phyloP scores from a whole-genome alignment of 2,113 vertebrate genomes.

The Microtus oregoni region DNA sequence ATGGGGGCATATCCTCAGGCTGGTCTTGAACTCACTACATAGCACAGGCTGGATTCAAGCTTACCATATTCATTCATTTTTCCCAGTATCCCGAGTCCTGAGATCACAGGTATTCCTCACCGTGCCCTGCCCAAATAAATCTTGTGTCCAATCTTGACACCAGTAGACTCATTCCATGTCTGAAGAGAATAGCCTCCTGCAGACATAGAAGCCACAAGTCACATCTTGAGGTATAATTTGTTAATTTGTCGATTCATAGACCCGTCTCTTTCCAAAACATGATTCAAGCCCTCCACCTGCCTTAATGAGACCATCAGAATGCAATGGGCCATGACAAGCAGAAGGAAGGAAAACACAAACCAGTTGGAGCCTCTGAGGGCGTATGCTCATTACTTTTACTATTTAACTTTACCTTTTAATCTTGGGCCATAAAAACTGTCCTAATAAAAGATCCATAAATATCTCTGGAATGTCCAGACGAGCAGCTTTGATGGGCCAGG shows the following conservation, averaged over 20 bases:
- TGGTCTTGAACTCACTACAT: not conserved
- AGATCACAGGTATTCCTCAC: not conserved
- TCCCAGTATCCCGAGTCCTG: not conserved
- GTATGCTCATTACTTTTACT: conserved; percentile 78
- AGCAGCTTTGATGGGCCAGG: not conserved
- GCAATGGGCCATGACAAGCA: conserved; percentile 52
- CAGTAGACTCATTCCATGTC: not conserved
- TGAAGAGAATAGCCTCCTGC: not conserved
- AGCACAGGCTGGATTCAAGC: not conserved
- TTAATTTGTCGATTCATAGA: not conserved
- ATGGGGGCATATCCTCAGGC: not conserved
- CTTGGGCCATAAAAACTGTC: conserved; percentile 76
- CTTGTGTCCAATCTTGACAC: not conserved
- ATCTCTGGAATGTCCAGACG: conserved; percentile 68
- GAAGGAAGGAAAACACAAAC: conserved; percentile 70
- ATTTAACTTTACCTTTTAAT: conserved; percentile 83
- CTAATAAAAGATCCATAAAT: conserved; percentile 82
- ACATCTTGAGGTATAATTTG: not conserved
- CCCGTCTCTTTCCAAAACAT: conserved; percentile 22
- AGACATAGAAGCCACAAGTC: not conserved
- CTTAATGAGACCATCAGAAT: conserved; percentile 65
- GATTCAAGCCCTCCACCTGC: not conserved
- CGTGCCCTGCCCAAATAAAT: not conserved
- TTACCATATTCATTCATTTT: not conserved
- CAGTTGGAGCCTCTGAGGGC: conserved; percentile 57